Conservation (phyloP, 2,888 invertebrate genomes). For the Hypercompe scribonia region DNA sequence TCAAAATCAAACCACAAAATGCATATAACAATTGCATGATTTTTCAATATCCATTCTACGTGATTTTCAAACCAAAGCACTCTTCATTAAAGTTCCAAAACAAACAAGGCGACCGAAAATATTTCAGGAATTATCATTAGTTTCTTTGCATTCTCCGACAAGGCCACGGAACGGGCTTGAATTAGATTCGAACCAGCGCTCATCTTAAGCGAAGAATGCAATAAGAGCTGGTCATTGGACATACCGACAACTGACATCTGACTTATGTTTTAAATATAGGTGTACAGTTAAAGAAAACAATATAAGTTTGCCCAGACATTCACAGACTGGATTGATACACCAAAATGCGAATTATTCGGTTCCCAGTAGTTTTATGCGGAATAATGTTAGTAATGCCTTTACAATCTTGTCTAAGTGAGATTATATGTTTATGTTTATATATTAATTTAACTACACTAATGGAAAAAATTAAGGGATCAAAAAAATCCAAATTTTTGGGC, state of each 20-base stretch:
- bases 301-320: conserved; percentile 30
- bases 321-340: conserved; percentile 20
- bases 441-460: too few relatives aligned
- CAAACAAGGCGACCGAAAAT: conserved; percentile 22
- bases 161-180: conserved; percentile 47
- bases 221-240: conserved; percentile 33
- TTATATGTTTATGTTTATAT: background rate
- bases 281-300: conserved; percentile 10
- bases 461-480: too few relatives aligned
- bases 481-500: too few relatives aligned
- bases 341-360: conserved; percentile 15
- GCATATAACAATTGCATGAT: too few relatives aligned
- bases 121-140: conserved; percentile 25
- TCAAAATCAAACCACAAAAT: too few relatives aligned
- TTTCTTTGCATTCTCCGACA: conserved; percentile 45
- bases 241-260: conserved; percentile 42
- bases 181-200: conserved; percentile 32
- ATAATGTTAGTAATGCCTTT: background rate
- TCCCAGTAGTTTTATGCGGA: background rate
- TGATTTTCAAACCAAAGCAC: background rate
- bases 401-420: background rate
- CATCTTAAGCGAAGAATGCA: conserved; percentile 42
- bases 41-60: too few relatives aligned
- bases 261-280: conserved; percentile 42
- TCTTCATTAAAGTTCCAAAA: conserved; percentile 1